Evolutionary conservation across 2,888 invertebrate genomes (phyloP).

Genomic region (Sisyra terminalis): DNA sequence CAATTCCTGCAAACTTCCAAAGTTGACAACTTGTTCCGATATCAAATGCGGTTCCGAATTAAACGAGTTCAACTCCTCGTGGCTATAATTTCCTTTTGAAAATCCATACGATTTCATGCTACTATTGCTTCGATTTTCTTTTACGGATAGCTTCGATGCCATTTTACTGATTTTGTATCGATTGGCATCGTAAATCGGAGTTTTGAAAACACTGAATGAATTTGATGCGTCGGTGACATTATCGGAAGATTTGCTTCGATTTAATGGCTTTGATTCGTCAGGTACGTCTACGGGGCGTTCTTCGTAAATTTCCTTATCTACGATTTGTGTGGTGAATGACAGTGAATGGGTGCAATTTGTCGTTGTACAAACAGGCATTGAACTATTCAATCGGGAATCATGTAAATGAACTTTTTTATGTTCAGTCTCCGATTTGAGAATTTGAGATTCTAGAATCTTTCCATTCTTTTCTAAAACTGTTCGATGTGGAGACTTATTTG

Average conservation of each 20-base stretch:
- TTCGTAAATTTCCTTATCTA: too few species aligned
- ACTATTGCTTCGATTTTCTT: constrained; percentile 19
- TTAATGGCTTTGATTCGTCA: background rate
- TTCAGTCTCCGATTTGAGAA: too few species aligned
- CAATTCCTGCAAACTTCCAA: constrained; percentile 51
- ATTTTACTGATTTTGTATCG: constrained; percentile 17
- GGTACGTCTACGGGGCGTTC: background rate
- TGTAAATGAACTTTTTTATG: too few species aligned
- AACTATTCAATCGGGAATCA: too few species aligned
- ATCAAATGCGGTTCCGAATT: constrained; percentile 16
- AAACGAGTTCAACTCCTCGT: constrained; percentile 22
- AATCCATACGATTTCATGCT: constrained; percentile 47
- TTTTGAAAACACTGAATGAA: constrained; percentile 20
- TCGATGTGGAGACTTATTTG: too few species aligned
- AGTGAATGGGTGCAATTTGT: too few species aligned
- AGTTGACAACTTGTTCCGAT: constrained; percentile 21
- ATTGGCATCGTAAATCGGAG: constrained; percentile 14
- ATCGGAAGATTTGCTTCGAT: constrained; percentile 6
- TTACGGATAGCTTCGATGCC: constrained; percentile 17
- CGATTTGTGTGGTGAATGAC: too few species aligned
- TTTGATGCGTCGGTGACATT: constrained; percentile 4
- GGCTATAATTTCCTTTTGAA: constrained; percentile 24
- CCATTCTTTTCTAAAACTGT: too few species aligned
- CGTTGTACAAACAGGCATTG: too few species aligned
- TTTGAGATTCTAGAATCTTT: too few species aligned